Percentiles rank a stretch among this genome's conserved stretches.
These are phyloP conservation scores for Anas acuta DNA, from an alignment of 2,797 vertebrate genomes.

Conservation along the genomic window DNA sequence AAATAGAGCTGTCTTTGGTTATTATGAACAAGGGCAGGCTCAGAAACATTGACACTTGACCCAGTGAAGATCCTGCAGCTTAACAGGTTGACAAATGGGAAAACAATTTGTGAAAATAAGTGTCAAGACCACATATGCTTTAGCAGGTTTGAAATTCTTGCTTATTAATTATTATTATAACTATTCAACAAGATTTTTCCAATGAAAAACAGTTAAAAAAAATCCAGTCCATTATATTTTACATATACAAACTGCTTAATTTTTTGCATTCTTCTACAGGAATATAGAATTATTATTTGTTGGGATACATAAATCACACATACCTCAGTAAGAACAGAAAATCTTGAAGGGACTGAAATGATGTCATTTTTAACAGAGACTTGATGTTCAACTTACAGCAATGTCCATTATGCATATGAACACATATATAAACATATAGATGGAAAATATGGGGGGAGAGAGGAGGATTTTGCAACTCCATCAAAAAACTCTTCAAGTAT, in stretches of 20 bases:
- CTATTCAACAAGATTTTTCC: background rate
- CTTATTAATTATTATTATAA: background rate
- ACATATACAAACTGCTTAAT: background rate
- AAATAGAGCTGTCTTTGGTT: constrained; percentile 55
- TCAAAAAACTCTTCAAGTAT: background rate
- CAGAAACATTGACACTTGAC: constrained; percentile 57
- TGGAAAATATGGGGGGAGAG: background rate
- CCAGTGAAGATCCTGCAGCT: constrained; percentile 15
- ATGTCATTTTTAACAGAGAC: background rate
- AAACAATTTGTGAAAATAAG: constrained; percentile 41
- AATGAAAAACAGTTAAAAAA: background rate
- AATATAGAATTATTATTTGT: background rate
- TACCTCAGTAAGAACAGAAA: background rate
- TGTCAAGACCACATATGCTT: background rate
- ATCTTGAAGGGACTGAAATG: background rate
- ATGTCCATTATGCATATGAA: background rate
- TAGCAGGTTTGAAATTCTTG: constrained; percentile 5
- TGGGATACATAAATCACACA: background rate
- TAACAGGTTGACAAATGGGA: constrained; percentile 46
- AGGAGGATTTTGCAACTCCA: background rate
- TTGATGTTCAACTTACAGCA: background rate
- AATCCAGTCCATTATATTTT: background rate
- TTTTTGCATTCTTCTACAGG: background rate
- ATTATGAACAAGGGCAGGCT: constrained; percentile 41
- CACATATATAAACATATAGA: background rate